Evolutionary conservation across 2,888 invertebrate genomes (phyloP), one percentile per base, ranked within the genome.

Genomic region (Hoplodrina ambigua): DNA sequence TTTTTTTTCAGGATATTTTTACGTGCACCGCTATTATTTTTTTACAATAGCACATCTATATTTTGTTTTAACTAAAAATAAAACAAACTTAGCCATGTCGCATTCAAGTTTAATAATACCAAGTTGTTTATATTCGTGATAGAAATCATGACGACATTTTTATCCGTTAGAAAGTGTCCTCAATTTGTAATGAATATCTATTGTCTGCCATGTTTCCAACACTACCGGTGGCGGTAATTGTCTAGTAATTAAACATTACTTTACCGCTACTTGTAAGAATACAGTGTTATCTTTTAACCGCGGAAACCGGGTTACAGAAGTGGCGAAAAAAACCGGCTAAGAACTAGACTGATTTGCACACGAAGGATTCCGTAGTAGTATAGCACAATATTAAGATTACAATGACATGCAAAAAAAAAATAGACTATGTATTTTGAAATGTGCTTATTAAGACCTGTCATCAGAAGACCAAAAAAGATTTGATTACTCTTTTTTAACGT

Each of bases 111-210:
- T 20, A 72, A 46, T 17, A 72, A 44, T 10, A 46, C 60, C 33
- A 37, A 61, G 56, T 46, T 60, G 62, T 79, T 75, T 60, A 56
- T 25, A 66, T 59, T 67, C 30, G 30, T 61, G 25, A 54, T 44
- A 66, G 65, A 75, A 75, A 56, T 8, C 63, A 72, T 62, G 61
- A 60, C 56, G 62, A 57, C 64, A 76, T 19, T 81, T 60, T 72
- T 67, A 67, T 59, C 69, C 66, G 63, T 64, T 82, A 78, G 83
- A 83, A 82, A 82, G 83, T 81, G 82, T 72, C 81, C 82, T 57
- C 78, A 53, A 25, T 72, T 81, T 64, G 64, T 68, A 66, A 58
- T 63, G 61, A 72, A 70, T 74, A 82, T 61, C 74, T 65, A 83
- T 82, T 81, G 81, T 82, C 60, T 82, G 74, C 64, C 80, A 25